Conservation (phyloP, 2,113 vertebrate species). For the Nasalis larvatus region DNA sequence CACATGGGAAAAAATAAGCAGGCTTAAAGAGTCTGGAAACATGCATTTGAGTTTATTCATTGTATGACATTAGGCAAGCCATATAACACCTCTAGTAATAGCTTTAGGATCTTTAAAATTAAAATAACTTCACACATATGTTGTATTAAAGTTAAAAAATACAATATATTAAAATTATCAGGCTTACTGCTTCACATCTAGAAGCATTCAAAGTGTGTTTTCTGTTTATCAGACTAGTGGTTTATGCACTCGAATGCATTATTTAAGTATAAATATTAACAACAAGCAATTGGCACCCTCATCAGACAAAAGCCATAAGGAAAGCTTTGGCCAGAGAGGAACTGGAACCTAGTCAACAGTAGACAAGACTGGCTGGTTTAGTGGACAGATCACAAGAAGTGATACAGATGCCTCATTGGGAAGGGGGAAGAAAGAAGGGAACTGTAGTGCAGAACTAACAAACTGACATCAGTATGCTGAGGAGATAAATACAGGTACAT, state of each 20-base stretch:
- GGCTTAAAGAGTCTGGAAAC: neutral
- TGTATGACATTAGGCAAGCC: neutral
- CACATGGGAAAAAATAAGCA: neutral
- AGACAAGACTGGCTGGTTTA: constrained; percentile 4
- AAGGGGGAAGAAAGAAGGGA: neutral
- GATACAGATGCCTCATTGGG: neutral
- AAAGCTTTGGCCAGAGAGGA: neutral
- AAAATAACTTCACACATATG: neutral
- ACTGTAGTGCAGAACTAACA: neutral
- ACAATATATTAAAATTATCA: neutral
- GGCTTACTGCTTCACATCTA: neutral
- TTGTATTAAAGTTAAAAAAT: neutral
- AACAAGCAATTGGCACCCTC: neutral
- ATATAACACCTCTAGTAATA: neutral
- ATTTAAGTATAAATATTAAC: constrained; percentile 13
- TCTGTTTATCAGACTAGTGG: neutral
- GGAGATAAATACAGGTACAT: neutral
- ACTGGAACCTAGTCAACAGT: neutral
- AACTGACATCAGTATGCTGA: neutral
- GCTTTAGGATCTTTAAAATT: neutral
- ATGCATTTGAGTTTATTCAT: neutral
- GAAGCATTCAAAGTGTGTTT: neutral
- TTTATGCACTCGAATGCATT: neutral
- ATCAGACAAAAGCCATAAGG: neutral
- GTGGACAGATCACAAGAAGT: neutral